phyloP scores from a whole-genome alignment of 2,888 invertebrate genomes.

The Zygogramma bicolorata region DNA sequence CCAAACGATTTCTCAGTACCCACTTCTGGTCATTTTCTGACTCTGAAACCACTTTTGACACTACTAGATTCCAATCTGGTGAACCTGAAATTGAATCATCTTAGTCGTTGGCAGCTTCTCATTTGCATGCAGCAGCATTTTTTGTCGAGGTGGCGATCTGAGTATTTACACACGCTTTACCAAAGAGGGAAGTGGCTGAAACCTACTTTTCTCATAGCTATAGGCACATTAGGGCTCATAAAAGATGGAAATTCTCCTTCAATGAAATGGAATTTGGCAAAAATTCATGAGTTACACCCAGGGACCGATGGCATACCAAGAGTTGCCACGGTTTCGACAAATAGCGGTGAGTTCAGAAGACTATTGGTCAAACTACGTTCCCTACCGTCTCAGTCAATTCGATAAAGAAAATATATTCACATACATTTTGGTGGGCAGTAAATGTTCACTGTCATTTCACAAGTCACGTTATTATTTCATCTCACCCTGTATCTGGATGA shows the following conservation, averaged over 20 bases:
- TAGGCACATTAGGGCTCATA: background rate
- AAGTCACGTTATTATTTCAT: too few relatives aligned
- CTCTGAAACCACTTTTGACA: conserved; percentile 22
- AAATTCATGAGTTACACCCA: background rate
- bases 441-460: too few relatives aligned
- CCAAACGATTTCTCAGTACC: conserved; percentile 46
- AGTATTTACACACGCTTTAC: background rate
- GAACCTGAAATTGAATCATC: background rate
- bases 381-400: background rate
- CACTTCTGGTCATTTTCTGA: conserved; percentile 52
- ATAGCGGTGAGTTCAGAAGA: background rate
- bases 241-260: background rate
- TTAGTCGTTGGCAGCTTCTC: background rate
- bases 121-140: background rate
- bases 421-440: background rate
- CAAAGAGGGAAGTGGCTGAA: background rate
- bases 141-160: background rate
- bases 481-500: too few relatives aligned
- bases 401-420: background rate
- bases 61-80: background rate
- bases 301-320: background rate
- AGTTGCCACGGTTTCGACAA: background rate
- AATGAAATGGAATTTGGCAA: background rate
- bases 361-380: background rate
- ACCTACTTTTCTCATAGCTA: background rate